A percentile compares a stretch with the other conserved stretches of the same genome.
Evolutionary conservation across 2,113 vertebrate species (phyloP).

Genomic region (Origma solitaria): DNA sequence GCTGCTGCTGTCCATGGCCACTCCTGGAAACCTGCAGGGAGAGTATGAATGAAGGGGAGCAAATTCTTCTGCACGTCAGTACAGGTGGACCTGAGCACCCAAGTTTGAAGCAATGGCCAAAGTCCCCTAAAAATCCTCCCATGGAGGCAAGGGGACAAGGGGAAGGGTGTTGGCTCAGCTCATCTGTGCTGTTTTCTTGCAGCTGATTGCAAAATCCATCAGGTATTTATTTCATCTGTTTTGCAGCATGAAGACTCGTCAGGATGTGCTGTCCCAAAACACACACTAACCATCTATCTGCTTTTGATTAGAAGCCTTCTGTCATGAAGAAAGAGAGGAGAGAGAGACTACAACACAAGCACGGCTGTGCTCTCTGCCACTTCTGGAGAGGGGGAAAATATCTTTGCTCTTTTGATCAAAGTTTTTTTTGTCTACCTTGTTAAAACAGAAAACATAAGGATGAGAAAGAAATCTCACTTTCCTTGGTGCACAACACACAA

Average conservation of each 20-base stretch:
- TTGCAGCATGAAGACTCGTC: not conserved
- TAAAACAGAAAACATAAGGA: not conserved
- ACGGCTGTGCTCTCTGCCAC: not conserved
- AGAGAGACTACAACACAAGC: not conserved
- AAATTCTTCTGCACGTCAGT: not conserved
- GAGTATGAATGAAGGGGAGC: not conserved
- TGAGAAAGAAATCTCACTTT: not conserved
- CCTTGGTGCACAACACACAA: not conserved
- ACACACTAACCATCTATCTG: not conserved
- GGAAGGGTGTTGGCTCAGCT: not conserved
- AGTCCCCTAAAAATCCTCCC: not conserved
- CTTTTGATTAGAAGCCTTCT: constrained; percentile 50
- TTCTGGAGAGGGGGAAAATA: not conserved
- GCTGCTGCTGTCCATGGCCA: not conserved
- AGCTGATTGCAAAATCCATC: not conserved
- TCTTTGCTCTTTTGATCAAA: not conserved
- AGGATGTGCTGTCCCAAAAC: not conserved
- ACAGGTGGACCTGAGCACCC: not conserved
- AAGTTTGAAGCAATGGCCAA: not conserved
- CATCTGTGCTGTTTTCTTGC: not conserved
- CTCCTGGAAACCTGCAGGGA: not conserved
- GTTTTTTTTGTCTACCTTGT: not conserved
- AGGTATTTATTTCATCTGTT: constrained; percentile 38
- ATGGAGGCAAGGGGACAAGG: rapidly evolving
- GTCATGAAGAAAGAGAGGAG: not conserved